Evolutionary conservation across 2,113 vertebrate species (phyloP), one percentile per base, ranked within the genome.

Genomic region (Ahaetulla prasina): DNA sequence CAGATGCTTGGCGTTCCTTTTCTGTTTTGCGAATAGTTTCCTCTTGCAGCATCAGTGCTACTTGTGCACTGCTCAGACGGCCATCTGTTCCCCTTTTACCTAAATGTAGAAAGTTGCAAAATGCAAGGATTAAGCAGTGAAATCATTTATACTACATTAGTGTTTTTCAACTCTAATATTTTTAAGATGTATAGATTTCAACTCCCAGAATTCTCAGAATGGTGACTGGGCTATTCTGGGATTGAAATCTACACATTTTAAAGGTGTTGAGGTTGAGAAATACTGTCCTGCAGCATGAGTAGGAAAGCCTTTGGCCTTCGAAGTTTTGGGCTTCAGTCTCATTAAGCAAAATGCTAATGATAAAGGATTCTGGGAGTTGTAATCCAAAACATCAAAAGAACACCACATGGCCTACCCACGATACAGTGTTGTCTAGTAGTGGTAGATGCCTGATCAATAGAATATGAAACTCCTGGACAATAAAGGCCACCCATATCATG

Each of bases 81-180:
- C 95, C 95, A 57, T 96, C 95, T 2, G 94, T 93, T 91, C 95
- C 97, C 74, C 80, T 95, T 93, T 97, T 96, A n/a, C 95, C 98
- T 99, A 94, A 1, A 30, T 43, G 60, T 14, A 20, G 52, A 85
- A 47, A 88, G 55, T 49, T 80, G 30, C 30, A 50, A 45, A 39
- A 22, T 22, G 9, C 12, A 30, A 30, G 50, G 8, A 12, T 45
- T 54, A 45, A 49, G 27, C 22, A 49, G 30, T 57, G 39, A 18
- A 89, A 85, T 22, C 12, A 89, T 49, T 50, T 43, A 22, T 85
- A 8, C 35, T 43, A 80, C 1, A 1, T 9, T 22, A 80, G 74
- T 43, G 35, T 80, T 80, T 80, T 43, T 80, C 74, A 80, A 22
- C 74, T 35, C 43, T 18, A 80, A 20, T 39, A 39, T 39, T 18